A percentile compares a stretch with the other conserved stretches of the same genome.
These are phyloP conservation scores for Mallotus villosus DNA, from an alignment of 2,797 vertebrate species.

Conservation along the genomic window DNA sequence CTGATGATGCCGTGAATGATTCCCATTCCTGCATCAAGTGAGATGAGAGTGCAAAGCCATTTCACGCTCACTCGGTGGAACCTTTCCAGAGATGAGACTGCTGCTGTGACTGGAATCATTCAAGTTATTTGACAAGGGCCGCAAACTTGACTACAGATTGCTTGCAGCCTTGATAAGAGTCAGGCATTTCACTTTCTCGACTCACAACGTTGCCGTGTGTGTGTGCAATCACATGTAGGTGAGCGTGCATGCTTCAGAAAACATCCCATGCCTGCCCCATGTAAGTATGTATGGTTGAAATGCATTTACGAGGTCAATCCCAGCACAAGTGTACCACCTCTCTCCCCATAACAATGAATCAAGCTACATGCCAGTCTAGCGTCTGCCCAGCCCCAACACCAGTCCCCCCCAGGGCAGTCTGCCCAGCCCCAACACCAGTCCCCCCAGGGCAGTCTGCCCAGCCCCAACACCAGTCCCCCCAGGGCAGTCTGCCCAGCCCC, in stretches of 20 bases:
- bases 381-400: constrained; percentile 12
- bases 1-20: constrained; percentile 44
- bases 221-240: neutral
- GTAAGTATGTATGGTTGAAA: too few relatives aligned
- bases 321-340: constrained; percentile 17
- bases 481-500: constrained; percentile 17
- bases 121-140: constrained; percentile 25
- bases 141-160: constrained; percentile 34
- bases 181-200: neutral
- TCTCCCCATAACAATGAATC: constrained; percentile 32
- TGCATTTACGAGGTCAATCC: too few relatives aligned
- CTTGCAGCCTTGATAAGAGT: constrained; percentile 44
- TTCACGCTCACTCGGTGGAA: constrained; percentile 41
- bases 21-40: constrained; percentile 29
- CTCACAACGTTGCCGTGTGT: neutral
- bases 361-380: constrained; percentile 30
- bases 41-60: constrained; percentile 33
- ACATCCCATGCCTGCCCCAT: too few relatives aligned
- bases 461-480: constrained; percentile 18
- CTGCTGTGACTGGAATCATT: constrained; percentile 32
- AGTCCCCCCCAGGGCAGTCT: neutral
- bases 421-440: constrained; percentile 25
- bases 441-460: constrained; percentile 1
- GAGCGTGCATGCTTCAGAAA: too few relatives aligned
- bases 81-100: constrained; percentile 25